Conservation (phyloP, 2,113 vertebrate genomes). For the Leptosomus discolor region DNA sequence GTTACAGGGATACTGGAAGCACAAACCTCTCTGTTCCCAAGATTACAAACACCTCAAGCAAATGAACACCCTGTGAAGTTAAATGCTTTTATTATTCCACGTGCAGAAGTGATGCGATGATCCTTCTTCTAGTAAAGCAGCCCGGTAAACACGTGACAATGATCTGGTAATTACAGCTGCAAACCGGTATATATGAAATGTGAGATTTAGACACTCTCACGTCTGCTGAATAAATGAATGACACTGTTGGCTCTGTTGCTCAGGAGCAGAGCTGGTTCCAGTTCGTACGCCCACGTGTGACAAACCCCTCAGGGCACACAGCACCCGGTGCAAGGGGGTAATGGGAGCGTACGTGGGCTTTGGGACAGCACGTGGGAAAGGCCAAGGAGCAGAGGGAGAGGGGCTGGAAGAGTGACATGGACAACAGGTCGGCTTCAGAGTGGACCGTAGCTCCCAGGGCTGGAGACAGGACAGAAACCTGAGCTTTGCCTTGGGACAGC, state of each 20-base stretch:
- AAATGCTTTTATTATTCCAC: background rate
- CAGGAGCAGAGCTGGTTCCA: background rate
- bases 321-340: rapidly evolving
- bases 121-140: background rate
- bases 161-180: background rate
- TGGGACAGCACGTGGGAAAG: background rate
- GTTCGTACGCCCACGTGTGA: background rate
- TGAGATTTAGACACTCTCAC: background rate
- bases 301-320: background rate
- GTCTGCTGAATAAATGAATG: background rate
- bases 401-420: background rate
- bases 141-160: background rate
- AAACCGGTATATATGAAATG: background rate
- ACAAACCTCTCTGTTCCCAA: background rate
- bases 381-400: background rate
- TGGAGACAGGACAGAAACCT: background rate
- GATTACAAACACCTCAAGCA: background rate
- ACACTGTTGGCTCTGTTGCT: background rate
- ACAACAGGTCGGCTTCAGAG: background rate
- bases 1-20: background rate
- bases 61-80: background rate
- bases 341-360: rapidly evolving
- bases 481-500: background rate
- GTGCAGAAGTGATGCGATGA: background rate
- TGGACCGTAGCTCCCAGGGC: background rate